These are phyloP conservation scores for Dicaeum eximium DNA, from an alignment of 2,113 vertebrate species.

Conservation along the genomic window DNA sequence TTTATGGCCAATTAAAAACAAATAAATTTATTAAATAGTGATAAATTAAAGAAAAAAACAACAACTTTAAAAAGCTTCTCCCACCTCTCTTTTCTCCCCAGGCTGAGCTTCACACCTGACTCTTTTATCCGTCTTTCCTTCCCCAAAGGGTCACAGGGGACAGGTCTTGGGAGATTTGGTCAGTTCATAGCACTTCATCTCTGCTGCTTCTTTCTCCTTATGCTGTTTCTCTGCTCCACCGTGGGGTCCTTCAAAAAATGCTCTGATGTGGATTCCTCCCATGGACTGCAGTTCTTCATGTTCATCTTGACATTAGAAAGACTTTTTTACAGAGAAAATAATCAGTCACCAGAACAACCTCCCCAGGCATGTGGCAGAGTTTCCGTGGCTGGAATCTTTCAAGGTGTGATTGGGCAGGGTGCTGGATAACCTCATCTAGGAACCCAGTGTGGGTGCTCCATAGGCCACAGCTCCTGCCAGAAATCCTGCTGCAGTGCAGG, in stretches of 20 bases:
- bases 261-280: neutral
- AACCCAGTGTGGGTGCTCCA: neutral
- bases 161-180: fast-evolving
- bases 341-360: neutral
- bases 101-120: neutral
- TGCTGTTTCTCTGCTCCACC: neutral
- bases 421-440: neutral
- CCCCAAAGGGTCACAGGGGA: fast-evolving
- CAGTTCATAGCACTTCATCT: neutral
- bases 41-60: neutral
- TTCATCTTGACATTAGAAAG: neutral
- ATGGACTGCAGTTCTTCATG: neutral
- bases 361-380: neutral
- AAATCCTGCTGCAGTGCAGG: neutral
- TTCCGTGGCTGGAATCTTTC: neutral
- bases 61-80: neutral
- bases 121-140: neutral
- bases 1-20: neutral
- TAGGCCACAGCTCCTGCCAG: neutral
- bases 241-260: neutral
- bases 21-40: neutral
- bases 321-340: neutral
- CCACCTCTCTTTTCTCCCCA: neutral
- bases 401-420: neutral
- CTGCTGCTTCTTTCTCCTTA: neutral